Percentiles rank a stretch among this genome's conserved stretches.
Conservation (phyloP, 2,888 invertebrate species). For the Lycophotia porphyrea region DNA sequence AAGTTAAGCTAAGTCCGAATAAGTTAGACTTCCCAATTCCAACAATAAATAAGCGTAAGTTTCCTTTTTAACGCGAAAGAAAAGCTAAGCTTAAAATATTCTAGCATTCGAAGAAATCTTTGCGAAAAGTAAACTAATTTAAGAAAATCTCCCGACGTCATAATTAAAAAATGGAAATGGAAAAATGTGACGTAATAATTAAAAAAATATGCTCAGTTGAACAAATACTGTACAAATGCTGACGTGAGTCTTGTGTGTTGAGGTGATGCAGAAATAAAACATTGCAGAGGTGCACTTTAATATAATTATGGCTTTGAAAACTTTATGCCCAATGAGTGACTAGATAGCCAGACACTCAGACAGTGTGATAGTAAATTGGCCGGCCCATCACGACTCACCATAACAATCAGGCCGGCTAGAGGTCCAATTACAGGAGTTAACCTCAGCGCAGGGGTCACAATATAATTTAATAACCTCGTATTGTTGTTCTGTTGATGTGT, state of each 20-base stretch:
- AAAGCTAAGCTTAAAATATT: not conserved
- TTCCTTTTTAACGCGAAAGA: not conserved
- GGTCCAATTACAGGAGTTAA: conserved; percentile 82
- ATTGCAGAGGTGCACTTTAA: not conserved
- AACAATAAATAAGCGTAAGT: not conserved
- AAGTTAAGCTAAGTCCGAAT: not conserved
- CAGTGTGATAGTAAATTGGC: conserved; percentile 53
- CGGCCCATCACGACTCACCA: conserved; percentile 55
- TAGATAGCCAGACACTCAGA: conserved; percentile 41
- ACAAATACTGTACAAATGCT: not conserved
- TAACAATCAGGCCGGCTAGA: conserved; percentile 72
- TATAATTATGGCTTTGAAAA: not conserved
- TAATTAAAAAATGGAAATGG: too few relatives aligned
- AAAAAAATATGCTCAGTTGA: not conserved
- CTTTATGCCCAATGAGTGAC: conserved; percentile 38
- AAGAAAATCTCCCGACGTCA: not conserved
- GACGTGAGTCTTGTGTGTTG: too few relatives aligned
- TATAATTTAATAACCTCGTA: conserved; percentile 77
- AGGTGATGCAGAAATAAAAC: not conserved
- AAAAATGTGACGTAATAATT: not conserved
- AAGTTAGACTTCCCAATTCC: not conserved
- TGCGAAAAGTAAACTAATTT: not conserved
- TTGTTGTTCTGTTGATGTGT: conserved; percentile 38
- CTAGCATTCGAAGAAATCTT: not conserved
- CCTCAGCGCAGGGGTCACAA: conserved; percentile 79